Conservation (phyloP, 2,113 vertebrate genomes). For the Chitala chitala region DNA sequence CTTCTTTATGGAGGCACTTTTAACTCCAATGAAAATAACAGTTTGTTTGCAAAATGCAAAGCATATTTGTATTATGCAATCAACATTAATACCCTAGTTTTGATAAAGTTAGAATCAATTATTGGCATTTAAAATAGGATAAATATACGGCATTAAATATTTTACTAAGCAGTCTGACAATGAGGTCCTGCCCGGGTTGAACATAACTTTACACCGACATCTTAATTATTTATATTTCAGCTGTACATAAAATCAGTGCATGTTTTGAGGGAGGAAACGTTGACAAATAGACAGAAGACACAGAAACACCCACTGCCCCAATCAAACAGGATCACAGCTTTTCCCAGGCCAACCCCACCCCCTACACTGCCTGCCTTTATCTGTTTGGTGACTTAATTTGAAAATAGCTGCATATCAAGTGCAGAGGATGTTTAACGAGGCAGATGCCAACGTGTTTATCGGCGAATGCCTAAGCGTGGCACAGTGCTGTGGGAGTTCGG, state of each 20-base stretch:
- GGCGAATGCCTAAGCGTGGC: background rate
- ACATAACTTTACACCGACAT: too few species aligned
- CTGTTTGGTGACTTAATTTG: background rate
- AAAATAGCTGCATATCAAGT: slow-evolving; percentile 16
- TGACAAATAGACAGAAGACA: background rate
- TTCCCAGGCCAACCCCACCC: background rate
- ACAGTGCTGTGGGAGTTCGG: background rate
- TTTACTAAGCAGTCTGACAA: background rate
- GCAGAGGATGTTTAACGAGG: slow-evolving; percentile 8
- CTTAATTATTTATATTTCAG: too few species aligned
- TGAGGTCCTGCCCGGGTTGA: too few species aligned
- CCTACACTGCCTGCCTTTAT: background rate
- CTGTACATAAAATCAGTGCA: background rate
- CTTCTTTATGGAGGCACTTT: too few species aligned
- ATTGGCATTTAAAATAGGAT: too few species aligned
- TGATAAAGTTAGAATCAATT: too few species aligned
- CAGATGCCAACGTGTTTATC: slow-evolving; percentile 22
- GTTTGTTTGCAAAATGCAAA: too few species aligned
- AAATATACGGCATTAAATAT: too few species aligned
- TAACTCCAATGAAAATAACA: too few species aligned
- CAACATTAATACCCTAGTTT: too few species aligned
- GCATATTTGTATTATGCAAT: too few species aligned
- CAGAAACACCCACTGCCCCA: background rate
- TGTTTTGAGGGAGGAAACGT: background rate
- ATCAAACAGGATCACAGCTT: background rate